These are phyloP conservation scores for Euclidia mi DNA, from an alignment of 2,888 invertebrate genomes.

Conservation along the genomic window DNA sequence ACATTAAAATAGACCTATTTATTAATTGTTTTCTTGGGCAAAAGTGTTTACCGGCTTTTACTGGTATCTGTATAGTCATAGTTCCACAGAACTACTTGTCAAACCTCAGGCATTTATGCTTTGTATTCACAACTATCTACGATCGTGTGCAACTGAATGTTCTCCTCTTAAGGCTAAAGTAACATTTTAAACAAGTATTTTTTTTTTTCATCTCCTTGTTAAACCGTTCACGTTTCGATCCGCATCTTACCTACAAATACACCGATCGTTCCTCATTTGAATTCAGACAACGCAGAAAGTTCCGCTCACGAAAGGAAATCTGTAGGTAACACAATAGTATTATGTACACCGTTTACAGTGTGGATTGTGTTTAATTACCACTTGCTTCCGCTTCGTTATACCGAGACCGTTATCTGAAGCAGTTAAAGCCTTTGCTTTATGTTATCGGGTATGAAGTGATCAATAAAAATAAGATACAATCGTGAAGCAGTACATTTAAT, in stretches of 20 bases:
- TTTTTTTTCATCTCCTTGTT: not conserved
- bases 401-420: not conserved
- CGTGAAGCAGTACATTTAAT: too few species aligned
- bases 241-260: slow-evolving; percentile 14
- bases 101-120: too few species aligned
- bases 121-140: not conserved
- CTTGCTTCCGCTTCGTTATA: slow-evolving; percentile 42
- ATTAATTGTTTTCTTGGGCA: too few species aligned
- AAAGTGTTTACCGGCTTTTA: too few species aligned
- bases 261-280: slow-evolving; percentile 49
- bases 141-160: not conserved
- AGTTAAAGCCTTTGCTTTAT: not conserved
- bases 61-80: too few species aligned
- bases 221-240: not conserved
- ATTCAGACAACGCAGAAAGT: slow-evolving; percentile 58
- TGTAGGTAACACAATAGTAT: slow-evolving; percentile 45
- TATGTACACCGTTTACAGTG: slow-evolving; percentile 41
- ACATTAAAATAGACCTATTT: not conserved
- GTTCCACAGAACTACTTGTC: too few species aligned
- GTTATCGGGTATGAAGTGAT: not conserved
- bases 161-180: not conserved
- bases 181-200: too few species aligned
- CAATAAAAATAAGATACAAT: too few species aligned
- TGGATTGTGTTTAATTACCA: slow-evolving; percentile 46
- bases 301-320: slow-evolving; percentile 61